Base-by-base conservation (phyloP, 2,888 invertebrate genomes). In the Conomelus anceps region DNA sequence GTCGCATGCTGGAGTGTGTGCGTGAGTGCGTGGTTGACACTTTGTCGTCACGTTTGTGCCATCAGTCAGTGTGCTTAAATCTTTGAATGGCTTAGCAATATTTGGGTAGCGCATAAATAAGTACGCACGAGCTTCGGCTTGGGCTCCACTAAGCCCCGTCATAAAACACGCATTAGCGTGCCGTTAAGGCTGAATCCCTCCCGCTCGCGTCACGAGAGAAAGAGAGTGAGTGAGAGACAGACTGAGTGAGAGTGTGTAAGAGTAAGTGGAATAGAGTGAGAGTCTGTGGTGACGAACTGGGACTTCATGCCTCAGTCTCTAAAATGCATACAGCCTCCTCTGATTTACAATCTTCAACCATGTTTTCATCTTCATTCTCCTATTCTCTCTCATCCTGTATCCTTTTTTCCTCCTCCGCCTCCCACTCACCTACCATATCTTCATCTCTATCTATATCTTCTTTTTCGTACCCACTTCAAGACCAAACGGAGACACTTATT, bases 81-180 rank as follows among this genome's bases (percentile, higher is more conserved):
- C 86, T 86, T 86, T 86, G 86, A 86, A 86, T 86, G 86, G 86
- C 86, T 86, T 86, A 86, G 86, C 29, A 86, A 86, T 86, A 86
- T 86, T 85, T 86, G 24, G 86, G 86, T 86, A 86, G 86, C 86
- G 86, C 86, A 86, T 86, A 86, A 86, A 86, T 86, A 86, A 86
- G 86, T 86, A 86, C 86, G 29, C 29, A n/a, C 63, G 63, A 13
- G 63, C 63, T 63, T 63, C 63, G 29, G 86, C n/a, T 22, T 26
- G 26, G 86, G 63, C 63, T 63, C n/a, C n/a, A n/a, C 63, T 86
- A 86, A 86, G 86, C 86, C 86, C 11, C 22, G 86, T 24, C 86
- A 86, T 86, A 86, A 86, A 86, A 86, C 24, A 86, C 86, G 86
- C 86, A 86, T 86, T 86, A 86, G 29, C 86, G n/a, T 20, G n/a